phyloP scores from a whole-genome alignment of 2,888 invertebrate genomes.

The Pyrrhia umbra region DNA sequence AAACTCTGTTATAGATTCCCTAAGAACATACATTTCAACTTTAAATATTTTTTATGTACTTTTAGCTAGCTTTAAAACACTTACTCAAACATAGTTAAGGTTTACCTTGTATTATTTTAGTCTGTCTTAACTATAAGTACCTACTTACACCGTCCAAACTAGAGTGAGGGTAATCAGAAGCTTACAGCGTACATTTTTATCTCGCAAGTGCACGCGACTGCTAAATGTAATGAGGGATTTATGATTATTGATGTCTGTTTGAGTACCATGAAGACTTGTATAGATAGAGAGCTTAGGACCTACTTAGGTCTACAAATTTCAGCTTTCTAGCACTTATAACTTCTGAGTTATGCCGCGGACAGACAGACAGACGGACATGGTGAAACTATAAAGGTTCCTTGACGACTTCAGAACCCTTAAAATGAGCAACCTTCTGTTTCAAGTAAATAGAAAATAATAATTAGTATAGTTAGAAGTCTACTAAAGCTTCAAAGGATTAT shows the following conservation, averaged over 20 bases:
- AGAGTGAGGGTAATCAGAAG: not conserved
- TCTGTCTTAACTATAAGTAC: not conserved
- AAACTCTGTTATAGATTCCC: no score
- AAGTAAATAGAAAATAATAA: not conserved
- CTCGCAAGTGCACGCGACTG: slow-evolving; percentile 30
- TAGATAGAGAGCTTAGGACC: not conserved
- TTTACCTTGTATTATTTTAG: not conserved
- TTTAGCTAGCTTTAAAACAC: no score
- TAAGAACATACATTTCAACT: no score
- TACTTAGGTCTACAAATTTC: not conserved
- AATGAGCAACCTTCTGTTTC: not conserved
- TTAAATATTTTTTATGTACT: no score
- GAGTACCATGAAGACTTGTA: not conserved
- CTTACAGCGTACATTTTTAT: slow-evolving; percentile 22
- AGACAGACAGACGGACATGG: no score
- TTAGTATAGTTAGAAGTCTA: not conserved
- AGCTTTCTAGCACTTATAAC: no score
- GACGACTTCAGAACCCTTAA: no score
- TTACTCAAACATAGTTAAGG: no score
- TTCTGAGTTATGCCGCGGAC: no score
- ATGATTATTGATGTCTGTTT: slow-evolving; percentile 35
- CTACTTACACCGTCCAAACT: not conserved
- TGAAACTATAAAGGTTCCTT: no score
- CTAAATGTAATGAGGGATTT: slow-evolving; percentile 23
- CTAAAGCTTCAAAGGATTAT: slow-evolving; percentile 13